Base-by-base conservation (phyloP, 2,113 vertebrate genomes). In the Cyphomyrus plagiostoma region DNA sequence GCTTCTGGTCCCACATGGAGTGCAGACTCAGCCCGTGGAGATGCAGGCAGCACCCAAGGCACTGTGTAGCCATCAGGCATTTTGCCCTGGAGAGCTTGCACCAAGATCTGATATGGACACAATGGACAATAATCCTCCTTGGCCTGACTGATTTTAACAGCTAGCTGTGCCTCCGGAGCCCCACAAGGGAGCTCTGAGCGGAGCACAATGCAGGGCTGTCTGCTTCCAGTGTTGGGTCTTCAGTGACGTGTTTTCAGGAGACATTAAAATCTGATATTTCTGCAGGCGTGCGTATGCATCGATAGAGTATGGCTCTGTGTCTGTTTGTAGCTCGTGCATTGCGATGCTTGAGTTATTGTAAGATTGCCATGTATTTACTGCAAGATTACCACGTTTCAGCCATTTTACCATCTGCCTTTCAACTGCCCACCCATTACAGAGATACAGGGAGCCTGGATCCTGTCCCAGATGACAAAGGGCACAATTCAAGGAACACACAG, bases 81-180 rank as follows among this genome's bases (percentile, higher is more conserved):
- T 30, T 7, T n/a, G 15, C 30, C 39, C 35, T 1, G 39, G 52
- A 30, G 53, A 56, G 53, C 53, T 17, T 48, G 42, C 21, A 62
- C 87, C 21, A 88, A 45, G 19, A 88, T 88, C 87, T 66, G 87
- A 88, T 88, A 88, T 62, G 53, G 17, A 62, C 52, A 88, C 87
- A 88, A 88, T 23, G 87, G 35, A 88, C 52, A 88, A 62, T 62
- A 45, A 62, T 45, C 30, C 53, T 35, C 8, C 56, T 62, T 45
- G 42, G 23, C 85, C 53, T 45, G 39, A 30, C 52, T 45, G 87
- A 88, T 45, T 45, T 66, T 50, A 58, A 88, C 53, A 49, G 86
- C n/a, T 21, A 88, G 10, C 50, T 13, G 21, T 19, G 35, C 50
- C 50, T 17, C 9, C 19, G 39, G 30, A 42, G 52, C 9, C 53